Percentiles rank a stretch among this genome's conserved stretches.
phyloP scores from a whole-genome alignment of 30 jellyfish, hydroid and myxozoan species.

The Haliclystus octoradiatus region DNA sequence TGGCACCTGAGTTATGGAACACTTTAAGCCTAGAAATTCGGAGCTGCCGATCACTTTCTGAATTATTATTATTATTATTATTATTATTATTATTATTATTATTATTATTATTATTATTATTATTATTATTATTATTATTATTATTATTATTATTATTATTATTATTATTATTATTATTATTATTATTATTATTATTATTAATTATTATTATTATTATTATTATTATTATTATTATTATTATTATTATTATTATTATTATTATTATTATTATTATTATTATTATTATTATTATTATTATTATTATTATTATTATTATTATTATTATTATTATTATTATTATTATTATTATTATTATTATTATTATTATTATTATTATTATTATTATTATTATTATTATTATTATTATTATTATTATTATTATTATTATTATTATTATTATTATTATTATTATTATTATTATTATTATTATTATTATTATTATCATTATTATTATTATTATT shows the following conservation, averaged over 20 bases:
- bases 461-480: conserved; percentile 1
- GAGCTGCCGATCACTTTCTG: no score
- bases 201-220: background rate
- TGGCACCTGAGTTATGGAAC: no score
- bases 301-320: conserved; percentile 1
- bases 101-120: conserved; percentile 2
- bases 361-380: conserved; percentile 1
- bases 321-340: conserved; percentile 1
- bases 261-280: background rate
- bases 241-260: background rate
- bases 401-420: conserved; percentile 1
- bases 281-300: background rate
- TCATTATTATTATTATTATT: background rate
- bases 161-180: conserved; percentile 1
- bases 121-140: conserved; percentile 3
- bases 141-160: conserved; percentile 2
- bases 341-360: conserved; percentile 1
- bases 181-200: conserved; percentile 1
- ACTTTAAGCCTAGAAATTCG: no score
- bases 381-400: conserved; percentile 1
- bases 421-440: conserved; percentile 1
- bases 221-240: background rate
- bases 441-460: conserved; percentile 1
- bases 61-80: background rate
- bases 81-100: conserved; percentile 1